These are phyloP conservation scores for Volucella zonaria DNA, from an alignment of 2,888 invertebrate species.

Conservation along the genomic window DNA sequence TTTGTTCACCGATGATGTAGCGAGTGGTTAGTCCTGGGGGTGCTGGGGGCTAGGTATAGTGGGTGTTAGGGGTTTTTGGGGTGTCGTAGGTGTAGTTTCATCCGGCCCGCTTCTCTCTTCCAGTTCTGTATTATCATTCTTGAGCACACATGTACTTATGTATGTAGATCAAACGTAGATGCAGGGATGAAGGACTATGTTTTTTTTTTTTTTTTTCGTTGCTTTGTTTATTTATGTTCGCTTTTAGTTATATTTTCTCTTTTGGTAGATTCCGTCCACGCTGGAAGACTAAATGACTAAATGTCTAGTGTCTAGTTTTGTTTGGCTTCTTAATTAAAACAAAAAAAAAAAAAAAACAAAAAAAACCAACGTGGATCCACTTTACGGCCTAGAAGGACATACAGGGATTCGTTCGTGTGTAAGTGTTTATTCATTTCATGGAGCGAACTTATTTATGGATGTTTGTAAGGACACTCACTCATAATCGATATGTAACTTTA, in stretches of 20 bases:
- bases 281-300: conserved; percentile 60
- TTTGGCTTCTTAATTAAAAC: conserved; percentile 73
- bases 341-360: conserved; percentile 50
- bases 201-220: conserved; percentile 16
- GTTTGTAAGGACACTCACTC: too few species aligned
- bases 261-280: conserved; percentile 31
- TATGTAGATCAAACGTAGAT: conserved; percentile 62
- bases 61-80: too few species aligned
- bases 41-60: too few species aligned
- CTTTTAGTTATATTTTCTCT: conserved; percentile 54
- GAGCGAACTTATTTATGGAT: too few species aligned
- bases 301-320: conserved; percentile 69
- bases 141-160: conserved; percentile 60
- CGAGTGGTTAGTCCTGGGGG: conserved; percentile 3
- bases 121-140: conserved; percentile 72
- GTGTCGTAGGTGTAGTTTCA: conserved; percentile 51
- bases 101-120: conserved; percentile 26
- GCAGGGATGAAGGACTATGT: conserved; percentile 34
- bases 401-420: conserved; percentile 5
- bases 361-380: conserved; percentile 4
- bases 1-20: conserved; percentile 52
- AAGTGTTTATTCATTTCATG: background rate
- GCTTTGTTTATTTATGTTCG: conserved; percentile 56
- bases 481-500: too few species aligned
- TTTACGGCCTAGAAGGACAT: conserved; percentile 43